These are phyloP conservation scores for Heliconius sara DNA, from an alignment of 2,888 invertebrate species.

Conservation along the genomic window DNA sequence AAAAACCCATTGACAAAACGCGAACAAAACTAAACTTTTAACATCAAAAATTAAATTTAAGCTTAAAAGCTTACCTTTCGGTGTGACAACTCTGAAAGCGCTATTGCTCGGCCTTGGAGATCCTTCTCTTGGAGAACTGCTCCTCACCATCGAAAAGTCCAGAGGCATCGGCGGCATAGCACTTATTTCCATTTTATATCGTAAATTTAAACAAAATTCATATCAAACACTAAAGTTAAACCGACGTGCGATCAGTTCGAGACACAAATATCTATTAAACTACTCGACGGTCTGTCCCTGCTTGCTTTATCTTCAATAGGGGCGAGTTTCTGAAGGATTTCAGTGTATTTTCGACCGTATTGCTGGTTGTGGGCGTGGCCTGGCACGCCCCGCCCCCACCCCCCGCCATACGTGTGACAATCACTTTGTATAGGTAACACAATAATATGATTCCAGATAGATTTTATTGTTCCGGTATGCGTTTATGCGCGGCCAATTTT, in stretches of 20 bases:
- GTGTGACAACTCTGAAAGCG: conserved; percentile 88
- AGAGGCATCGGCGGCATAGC: conserved; percentile 86
- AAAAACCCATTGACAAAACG: neutral
- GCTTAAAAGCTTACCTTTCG: conserved; percentile 76
- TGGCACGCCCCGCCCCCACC: conserved; percentile 62
- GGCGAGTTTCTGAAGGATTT: conserved; percentile 72
- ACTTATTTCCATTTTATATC: conserved; percentile 82
- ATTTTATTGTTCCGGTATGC: conserved; percentile 81
- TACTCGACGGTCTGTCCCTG: conserved; percentile 22
- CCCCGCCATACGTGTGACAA: conserved; percentile 76
- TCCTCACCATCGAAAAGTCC: conserved; percentile 86
- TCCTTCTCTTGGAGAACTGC: conserved; percentile 67
- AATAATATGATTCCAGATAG: conserved; percentile 84
- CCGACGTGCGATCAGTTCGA: conserved; percentile 75
- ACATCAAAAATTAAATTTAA: neutral
- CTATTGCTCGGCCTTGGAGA: conserved; percentile 81
- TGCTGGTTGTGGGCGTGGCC: conserved; percentile 73
- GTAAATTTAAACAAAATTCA: conserved; percentile 56
- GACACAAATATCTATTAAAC: conserved; percentile 75
- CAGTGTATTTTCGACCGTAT: conserved; percentile 81
- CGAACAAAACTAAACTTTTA: neutral
- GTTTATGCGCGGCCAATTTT: conserved; percentile 74
- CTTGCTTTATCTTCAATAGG: conserved; percentile 64
- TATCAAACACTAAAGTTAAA: conserved; percentile 50
- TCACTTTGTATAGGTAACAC: conserved; percentile 84